Conservation (phyloP, 2,797 vertebrate genomes). For the Artibeus jamaicensis region DNA sequence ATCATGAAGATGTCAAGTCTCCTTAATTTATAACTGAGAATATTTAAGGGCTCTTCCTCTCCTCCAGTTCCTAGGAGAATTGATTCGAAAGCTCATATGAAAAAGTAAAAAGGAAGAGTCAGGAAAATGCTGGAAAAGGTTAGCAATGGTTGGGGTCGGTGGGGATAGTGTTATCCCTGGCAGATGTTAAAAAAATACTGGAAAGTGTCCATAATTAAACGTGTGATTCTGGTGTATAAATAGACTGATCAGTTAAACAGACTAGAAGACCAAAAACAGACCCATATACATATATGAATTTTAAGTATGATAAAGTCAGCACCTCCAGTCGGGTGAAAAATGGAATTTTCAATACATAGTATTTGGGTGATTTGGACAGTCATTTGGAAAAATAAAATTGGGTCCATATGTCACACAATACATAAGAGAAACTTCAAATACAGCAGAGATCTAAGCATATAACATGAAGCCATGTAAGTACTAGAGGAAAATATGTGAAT, state of each 20-base stretch:
- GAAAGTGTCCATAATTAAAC: background rate
- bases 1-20: background rate
- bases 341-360: background rate
- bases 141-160: background rate
- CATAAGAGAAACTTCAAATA: background rate
- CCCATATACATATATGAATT: accelerated
- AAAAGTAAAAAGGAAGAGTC: slow-evolving; percentile 22
- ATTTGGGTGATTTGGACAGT: background rate
- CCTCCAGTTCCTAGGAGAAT: background rate
- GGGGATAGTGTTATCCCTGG: background rate
- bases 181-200: slow-evolving; percentile 12
- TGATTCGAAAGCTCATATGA: background rate
- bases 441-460: background rate
- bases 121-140: background rate
- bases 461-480: background rate
- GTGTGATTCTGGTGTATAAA: background rate
- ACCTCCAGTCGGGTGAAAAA: background rate
- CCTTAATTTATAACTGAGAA: background rate
- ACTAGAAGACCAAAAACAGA: background rate
- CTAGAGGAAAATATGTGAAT: background rate
- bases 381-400: background rate
- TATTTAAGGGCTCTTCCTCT: background rate
- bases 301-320: background rate
- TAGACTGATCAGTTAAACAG: background rate
- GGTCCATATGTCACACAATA: background rate